These are phyloP conservation scores for Cyprinodon brontotheroides DNA, from an alignment of 2,113 vertebrate species.

Conservation along the genomic window DNA sequence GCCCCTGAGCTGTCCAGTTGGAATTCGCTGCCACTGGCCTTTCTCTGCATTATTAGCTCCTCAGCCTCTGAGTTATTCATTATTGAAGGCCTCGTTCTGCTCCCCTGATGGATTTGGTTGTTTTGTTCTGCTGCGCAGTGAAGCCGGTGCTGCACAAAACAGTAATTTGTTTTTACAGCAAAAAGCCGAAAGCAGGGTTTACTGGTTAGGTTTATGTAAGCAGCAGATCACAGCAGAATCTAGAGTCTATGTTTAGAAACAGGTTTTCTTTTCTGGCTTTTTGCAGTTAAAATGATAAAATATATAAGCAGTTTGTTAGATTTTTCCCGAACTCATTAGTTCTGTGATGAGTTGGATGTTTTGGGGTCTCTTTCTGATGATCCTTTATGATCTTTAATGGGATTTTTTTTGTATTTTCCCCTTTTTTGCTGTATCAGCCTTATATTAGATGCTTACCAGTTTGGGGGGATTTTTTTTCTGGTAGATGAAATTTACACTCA, in stretches of 20 bases:
- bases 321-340: conserved; percentile 5
- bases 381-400: conserved; percentile 22
- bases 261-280: conserved; percentile 8
- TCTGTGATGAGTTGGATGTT: not conserved
- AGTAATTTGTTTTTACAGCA: conserved; percentile 28
- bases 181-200: conserved; percentile 8
- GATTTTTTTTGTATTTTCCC: not conserved
- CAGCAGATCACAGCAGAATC: conserved; percentile 24
- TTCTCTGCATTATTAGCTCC: conserved; percentile 54
- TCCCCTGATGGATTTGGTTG: conserved; percentile 58
- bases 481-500: not conserved
- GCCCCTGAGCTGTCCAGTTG: conserved; percentile 44
- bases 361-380: conserved; percentile 13
- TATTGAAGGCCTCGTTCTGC: conserved; percentile 55
- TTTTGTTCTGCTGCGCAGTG: conserved; percentile 40
- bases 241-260: conserved; percentile 6
- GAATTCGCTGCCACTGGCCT: conserved; percentile 39
- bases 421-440: not conserved
- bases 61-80: conserved; percentile 51
- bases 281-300: conserved; percentile 7
- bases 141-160: conserved; percentile 23
- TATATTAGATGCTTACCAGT: conserved; percentile 1
- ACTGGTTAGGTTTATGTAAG: conserved; percentile 31
- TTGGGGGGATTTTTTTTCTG: not conserved
- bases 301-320: conserved; percentile 7